Base-by-base conservation (phyloP, 2,797 vertebrate genomes). In the Lateolabrax maculatus region DNA sequence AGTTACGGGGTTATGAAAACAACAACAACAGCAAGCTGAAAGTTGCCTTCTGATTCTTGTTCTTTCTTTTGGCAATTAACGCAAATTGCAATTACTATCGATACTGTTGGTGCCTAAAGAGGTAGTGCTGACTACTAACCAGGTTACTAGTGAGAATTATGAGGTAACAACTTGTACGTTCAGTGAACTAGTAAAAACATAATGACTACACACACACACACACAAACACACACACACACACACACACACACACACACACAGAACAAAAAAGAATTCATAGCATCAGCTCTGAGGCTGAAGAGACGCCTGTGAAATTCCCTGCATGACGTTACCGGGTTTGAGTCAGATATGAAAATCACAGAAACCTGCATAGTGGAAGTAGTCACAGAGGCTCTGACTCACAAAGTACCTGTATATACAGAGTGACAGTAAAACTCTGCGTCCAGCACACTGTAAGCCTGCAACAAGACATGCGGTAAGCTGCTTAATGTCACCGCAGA, bases 341-440 rank as follows among this genome's bases (percentile, higher is more conserved):
- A 88, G 60, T 77, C 57, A 61, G 70, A 81, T 67, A 25, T 19
- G 16, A 64, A 84, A 87, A 90, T 85, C 68, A 75, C 64, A 73
- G 76, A 71, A 75, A 49, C 63, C 31, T 0, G 21, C 39, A 77
- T 39, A 52, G 55, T 68, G 56, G 62, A 82, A 76, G 77, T 43
- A 70, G 74, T 80, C 84, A 77, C 68, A 25, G 68, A 73, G 77
- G 68, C 84, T 90, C 69, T 80, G 84, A 91, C 79, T 93, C 89
- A 92, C 82, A 93, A 92, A 94, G 91, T 83, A 93, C 92, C 91
- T 91, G 90, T 86, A 90, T 87, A 93, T 88, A 90, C 77, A 84
- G 90, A 94, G 80, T 91, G 92, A 92, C 92, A 91, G 89, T 86
- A 85, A 89, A 92, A 92, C 83, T 90, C 89, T 69, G 63, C 85